Percentiles rank a stretch among this genome's conserved stretches.
These are phyloP conservation scores for Cheilosia pagana DNA, from an alignment of 2,888 invertebrate species.

Conservation along the genomic window DNA sequence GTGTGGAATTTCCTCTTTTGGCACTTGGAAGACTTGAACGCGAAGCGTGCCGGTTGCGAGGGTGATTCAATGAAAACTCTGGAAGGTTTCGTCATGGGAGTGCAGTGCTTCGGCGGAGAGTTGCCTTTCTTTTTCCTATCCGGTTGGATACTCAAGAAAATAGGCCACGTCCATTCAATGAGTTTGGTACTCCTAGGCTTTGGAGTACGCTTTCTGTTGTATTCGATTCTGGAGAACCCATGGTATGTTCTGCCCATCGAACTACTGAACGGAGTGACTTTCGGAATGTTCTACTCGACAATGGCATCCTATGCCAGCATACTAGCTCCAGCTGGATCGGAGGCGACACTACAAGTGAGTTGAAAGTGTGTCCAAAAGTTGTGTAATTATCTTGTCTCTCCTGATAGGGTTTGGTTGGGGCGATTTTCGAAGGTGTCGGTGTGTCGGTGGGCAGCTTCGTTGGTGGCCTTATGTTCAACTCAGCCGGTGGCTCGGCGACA, in stretches of 20 bases:
- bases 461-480: slow-evolving; percentile 89
- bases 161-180: slow-evolving; percentile 93
- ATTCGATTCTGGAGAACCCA: slow-evolving; percentile 90
- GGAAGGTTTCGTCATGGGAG: slow-evolving; percentile 89
- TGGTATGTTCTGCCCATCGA: slow-evolving; percentile 95
- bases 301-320: slow-evolving; percentile 95
- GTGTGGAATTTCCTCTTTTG: slow-evolving; percentile 95
- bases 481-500: slow-evolving; percentile 87
- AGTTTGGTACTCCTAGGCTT: slow-evolving; percentile 91
- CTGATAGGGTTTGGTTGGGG: slow-evolving; percentile 91
- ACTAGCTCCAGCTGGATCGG: slow-evolving; percentile 92
- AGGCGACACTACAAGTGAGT: slow-evolving; percentile 92
- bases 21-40: slow-evolving; percentile 90
- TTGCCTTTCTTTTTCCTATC: slow-evolving; percentile 94
- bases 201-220: slow-evolving; percentile 91
- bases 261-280: slow-evolving; percentile 93
- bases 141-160: slow-evolving; percentile 88
- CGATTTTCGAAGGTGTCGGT: slow-evolving; percentile 94
- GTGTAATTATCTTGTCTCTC: slow-evolving; percentile 66
- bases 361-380: slow-evolving; percentile 34
- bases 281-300: slow-evolving; percentile 93
- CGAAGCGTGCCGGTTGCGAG: slow-evolving; percentile 81
- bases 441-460: slow-evolving; percentile 91
- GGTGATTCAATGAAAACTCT: slow-evolving; percentile 88
- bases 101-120: slow-evolving; percentile 93